Base-by-base conservation (phyloP, 2,113 vertebrate species). In the Tragelaphus buxtoni region DNA sequence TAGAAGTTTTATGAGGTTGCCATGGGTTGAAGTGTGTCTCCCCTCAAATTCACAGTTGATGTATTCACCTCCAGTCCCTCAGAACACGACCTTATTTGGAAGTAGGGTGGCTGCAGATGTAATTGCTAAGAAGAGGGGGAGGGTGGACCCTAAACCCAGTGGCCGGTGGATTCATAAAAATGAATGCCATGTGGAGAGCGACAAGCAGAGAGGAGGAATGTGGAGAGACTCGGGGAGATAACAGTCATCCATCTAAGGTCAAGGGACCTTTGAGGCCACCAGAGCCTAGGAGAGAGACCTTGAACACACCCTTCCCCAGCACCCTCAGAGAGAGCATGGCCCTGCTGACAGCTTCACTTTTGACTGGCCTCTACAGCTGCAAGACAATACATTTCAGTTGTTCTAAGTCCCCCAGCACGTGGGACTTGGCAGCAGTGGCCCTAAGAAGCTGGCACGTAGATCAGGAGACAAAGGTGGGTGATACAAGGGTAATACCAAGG, bases 291-390 rank as follows among this genome's bases (percentile, higher is more conserved):
- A 49, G 58, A 58, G 11, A 32, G n/a, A 24, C 13, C 76, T 63
- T 47, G 53, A 39, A 32, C 47, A 58, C 9, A 24, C 11, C 9
- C 49, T 9, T 32, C 32, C n/a, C 32, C 47, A 13, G 42, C 4
- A 0, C 30, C 22, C 45, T 39, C 26, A 49, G 60, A 88, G 30
- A 7, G 4, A 56, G 12, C 17, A 0, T 0, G 4, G 60, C 26
- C 51, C 32, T 74, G 28, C 14, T 0, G 0, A 28, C 4, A 12
- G 53, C 39, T 56, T 72, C 42, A 22, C 32, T 55, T 53, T 28
- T 42, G 20, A 45, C n/a, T 28, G 11, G 49, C 18, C 28, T 74
- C 65, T 13, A 77, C 49, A 82, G 20, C 24, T 4, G 1, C 45
- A n/a, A 95, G 30, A 80, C 42, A 26, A 18, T 7, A 28, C 4